Evolutionary conservation across 2,888 invertebrate genomes (phyloP), one percentile per base, ranked within the genome.

Genomic region (Tachystola acroxantha): DNA sequence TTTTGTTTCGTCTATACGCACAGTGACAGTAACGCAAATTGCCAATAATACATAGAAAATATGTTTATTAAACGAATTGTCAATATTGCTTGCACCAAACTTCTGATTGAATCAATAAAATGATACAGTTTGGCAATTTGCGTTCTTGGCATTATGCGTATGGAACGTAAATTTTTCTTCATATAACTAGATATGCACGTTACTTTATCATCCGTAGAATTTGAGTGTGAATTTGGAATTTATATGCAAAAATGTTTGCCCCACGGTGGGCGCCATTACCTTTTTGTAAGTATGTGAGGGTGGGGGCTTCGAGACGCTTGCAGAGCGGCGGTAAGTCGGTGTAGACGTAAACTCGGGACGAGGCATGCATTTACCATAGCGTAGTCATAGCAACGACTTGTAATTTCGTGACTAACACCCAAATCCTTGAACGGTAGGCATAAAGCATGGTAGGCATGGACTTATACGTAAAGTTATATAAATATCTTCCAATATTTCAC

Each of bases 371-470:
- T 50, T 50, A 16, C 16, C 44, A 52, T 61, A 64, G 53, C 50
- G 44, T 50, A 48, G 49, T 16, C 34, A 36, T 46, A 51, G 41
- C 42, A 40, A 48, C 55, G 59, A 52, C 54, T 50, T 50, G 48
- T 45, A 47, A 30, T 45, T 24, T 43, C 40, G 57, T 64, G 61
- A 74, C 71, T 74, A 73, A 73, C 69, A 49, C 39, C 14, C 40
- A 40, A 42, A 33, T 37, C 31, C 38, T 33, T 37, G 34, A 33
- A 37, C 38, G 40, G 29, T 42, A 45, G n/a, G n/a, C n/a, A n/a
- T 45, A 52, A 56, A 58, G 76, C 79, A 77, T 79, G 77, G 65
- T 74, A 70, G 79, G 81, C 81, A 81, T 84, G 79, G 58, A 67
- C 48, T 62, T 73, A 63, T 77, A 78, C 74, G 59, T 44, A 36